Evolutionary conservation across 1,140 invertebrate genomes (phyloP).

Genomic region (Cephus cinctus): DNA sequence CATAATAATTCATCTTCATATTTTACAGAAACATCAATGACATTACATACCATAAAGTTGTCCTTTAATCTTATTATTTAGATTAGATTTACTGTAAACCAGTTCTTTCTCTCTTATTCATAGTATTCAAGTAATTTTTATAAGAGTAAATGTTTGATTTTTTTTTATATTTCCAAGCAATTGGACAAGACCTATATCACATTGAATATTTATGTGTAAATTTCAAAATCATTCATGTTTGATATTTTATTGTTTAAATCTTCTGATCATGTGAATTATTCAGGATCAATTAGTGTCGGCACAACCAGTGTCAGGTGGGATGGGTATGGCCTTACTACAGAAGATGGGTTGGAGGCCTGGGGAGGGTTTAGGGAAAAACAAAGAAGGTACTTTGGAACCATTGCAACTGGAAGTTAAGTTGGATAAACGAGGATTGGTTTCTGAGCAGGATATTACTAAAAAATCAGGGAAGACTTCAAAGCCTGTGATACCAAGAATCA

Average conservation of each 20-base stretch:
- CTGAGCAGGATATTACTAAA: constrained; percentile 65
- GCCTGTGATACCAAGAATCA: constrained; percentile 46
- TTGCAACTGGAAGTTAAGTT: constrained; percentile 89
- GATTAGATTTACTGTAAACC: too few relatives aligned
- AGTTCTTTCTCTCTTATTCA: too few relatives aligned
- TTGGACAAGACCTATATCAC: too few relatives aligned
- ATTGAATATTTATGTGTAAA: too few relatives aligned
- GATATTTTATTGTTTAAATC: too few relatives aligned
- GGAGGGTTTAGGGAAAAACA: constrained; percentile 92
- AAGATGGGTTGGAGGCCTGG: constrained; percentile 99
- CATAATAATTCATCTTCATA: neutral
- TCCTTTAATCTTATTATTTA: too few relatives aligned
- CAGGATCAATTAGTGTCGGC: constrained; percentile 86
- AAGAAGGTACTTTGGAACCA: constrained; percentile 86
- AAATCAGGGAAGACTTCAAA: constrained; percentile 45
- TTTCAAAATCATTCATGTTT: too few relatives aligned
- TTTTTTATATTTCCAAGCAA: too few relatives aligned
- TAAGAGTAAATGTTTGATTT: too few relatives aligned
- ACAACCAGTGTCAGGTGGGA: constrained; percentile 83
- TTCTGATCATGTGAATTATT: too few relatives aligned
- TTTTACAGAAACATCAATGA: neutral
- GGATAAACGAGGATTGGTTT: constrained; percentile 84
- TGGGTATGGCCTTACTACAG: constrained; percentile 93
- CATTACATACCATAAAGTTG: neutral
- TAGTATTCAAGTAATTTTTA: too few relatives aligned